These are phyloP conservation scores for Enteromius afrohamiltoni DNA, from an alignment of 2,797 vertebrate genomes.

Conservation along the genomic window DNA sequence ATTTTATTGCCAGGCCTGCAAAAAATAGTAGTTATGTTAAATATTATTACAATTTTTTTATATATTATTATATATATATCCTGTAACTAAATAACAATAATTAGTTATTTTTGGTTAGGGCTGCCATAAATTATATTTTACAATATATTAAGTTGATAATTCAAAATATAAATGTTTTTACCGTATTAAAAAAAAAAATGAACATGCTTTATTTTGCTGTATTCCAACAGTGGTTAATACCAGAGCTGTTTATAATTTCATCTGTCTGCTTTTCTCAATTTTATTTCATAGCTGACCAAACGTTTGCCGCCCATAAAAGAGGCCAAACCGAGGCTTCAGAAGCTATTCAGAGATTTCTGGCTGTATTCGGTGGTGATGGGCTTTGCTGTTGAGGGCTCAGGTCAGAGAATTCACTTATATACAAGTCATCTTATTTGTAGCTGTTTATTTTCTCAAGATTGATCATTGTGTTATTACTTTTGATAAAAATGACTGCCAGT, in stretches of 20 bases:
- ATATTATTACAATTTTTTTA: background rate
- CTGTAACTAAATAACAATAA: background rate
- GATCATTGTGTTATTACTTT: background rate
- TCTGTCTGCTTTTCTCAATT: background rate
- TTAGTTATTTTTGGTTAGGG: background rate
- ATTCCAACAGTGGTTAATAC: no score
- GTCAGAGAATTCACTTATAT: slow-evolving; percentile 66
- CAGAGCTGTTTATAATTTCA: background rate
- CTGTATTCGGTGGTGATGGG: slow-evolving; percentile 97
- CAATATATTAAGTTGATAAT: background rate
- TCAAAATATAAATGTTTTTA: background rate
- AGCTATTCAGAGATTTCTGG: slow-evolving; percentile 98
- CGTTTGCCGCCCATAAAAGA: slow-evolving; percentile 93
- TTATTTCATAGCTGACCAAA: slow-evolving; percentile 81
- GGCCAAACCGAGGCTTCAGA: slow-evolving; percentile 92
- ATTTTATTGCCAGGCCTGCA: background rate
- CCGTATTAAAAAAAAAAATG: background rate
- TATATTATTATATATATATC: background rate
- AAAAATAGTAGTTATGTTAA: background rate
- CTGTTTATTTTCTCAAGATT: background rate
- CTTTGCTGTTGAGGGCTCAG: slow-evolving; percentile 95
- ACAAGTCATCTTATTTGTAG: background rate
- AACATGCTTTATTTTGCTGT: no score
- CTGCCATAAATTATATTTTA: background rate
- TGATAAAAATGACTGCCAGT: background rate